phyloP scores from a whole-genome alignment of 2,888 invertebrate genomes.

The Listrodromus nycthemerus region DNA sequence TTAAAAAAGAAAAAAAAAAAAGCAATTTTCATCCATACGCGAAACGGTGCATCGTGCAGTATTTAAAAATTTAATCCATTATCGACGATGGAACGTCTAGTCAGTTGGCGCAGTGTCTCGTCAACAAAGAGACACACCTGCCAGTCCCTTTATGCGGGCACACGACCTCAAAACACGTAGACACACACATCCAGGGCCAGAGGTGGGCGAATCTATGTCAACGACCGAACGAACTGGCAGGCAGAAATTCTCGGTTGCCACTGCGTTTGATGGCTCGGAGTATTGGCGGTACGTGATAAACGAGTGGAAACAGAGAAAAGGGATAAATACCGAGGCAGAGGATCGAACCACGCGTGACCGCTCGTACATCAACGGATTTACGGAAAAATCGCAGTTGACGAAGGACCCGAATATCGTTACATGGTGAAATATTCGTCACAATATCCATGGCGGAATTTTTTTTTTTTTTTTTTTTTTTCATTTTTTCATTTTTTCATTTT shows the following conservation, averaged over 20 bases:
- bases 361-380: slow-evolving; percentile 46
- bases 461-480: too few species aligned
- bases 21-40: background rate
- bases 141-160: slow-evolving; percentile 59
- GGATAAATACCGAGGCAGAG: slow-evolving; percentile 27
- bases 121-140: slow-evolving; percentile 55
- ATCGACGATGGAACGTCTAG: slow-evolving; percentile 17
- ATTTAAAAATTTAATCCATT: background rate
- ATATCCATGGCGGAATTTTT: too few species aligned
- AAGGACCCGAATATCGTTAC: background rate
- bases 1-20: background rate
- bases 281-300: slow-evolving; percentile 51
- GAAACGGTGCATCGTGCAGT: background rate
- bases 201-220: slow-evolving; percentile 5
- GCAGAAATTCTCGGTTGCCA: slow-evolving; percentile 46
- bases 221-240: slow-evolving; percentile 20
- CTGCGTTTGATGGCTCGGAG: slow-evolving; percentile 47
- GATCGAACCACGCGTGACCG: slow-evolving; percentile 30
- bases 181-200: slow-evolving; percentile 20
- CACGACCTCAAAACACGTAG: slow-evolving; percentile 45
- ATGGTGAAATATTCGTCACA: background rate
- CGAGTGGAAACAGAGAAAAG: slow-evolving; percentile 33
- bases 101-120: slow-evolving; percentile 22
- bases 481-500: too few species aligned
- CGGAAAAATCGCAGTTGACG: slow-evolving; percentile 20